Percentiles rank a stretch among this genome's conserved stretches.
Conservation (phyloP, 2,888 invertebrate species). For the Penaeus monodon region DNA sequence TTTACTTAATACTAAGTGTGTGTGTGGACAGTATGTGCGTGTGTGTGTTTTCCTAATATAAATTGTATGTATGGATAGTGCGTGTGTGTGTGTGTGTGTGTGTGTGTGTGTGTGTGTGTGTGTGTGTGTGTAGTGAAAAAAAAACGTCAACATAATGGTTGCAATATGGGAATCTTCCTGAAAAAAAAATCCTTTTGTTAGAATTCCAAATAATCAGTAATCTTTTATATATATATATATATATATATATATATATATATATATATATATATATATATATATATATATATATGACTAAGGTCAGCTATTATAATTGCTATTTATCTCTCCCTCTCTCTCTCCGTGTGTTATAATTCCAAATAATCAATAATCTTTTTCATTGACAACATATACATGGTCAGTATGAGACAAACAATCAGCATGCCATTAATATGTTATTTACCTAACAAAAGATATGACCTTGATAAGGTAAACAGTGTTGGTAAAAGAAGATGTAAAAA, state of each 20-base stretch:
- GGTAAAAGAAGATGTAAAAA: too few species aligned
- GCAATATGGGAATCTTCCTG: too few species aligned
- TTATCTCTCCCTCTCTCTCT: too few species aligned
- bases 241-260: slow-evolving; percentile 17
- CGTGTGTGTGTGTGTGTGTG: not conserved
- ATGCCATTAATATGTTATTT: too few species aligned
- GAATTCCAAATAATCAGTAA: not conserved
- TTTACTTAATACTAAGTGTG: not conserved
- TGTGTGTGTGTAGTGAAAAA: not conserved
- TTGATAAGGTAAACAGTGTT: too few species aligned
- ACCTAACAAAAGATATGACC: too few species aligned
- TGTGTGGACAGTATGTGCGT: not conserved
- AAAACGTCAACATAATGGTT: not conserved
- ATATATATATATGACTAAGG: not conserved
- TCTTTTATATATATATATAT: not conserved
- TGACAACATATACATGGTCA: too few species aligned
- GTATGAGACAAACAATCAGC: too few species aligned
- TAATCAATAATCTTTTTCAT: too few species aligned
- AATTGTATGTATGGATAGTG: not conserved
- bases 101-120: not conserved
- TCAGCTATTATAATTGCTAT: not conserved
- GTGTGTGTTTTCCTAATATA: not conserved
- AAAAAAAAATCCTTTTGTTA: not conserved
- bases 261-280: not conserved
- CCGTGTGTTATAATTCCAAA: too few species aligned